These are phyloP conservation scores for Hydrocynus forskahlii DNA, from an alignment of 2,797 vertebrate genomes.

Conservation along the genomic window DNA sequence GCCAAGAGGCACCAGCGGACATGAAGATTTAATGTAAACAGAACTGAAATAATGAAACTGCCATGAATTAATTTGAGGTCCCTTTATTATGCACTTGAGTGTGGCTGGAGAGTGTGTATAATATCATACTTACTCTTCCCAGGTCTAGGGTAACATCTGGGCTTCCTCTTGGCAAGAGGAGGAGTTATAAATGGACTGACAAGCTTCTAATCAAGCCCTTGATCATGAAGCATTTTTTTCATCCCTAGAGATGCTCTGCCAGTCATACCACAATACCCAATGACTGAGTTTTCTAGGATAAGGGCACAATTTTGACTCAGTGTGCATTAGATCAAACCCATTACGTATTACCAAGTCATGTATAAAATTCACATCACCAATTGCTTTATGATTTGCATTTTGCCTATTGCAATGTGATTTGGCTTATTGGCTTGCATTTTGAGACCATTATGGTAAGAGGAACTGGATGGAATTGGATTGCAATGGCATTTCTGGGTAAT, in stretches of 20 bases:
- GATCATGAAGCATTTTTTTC: background rate
- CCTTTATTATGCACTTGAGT: background rate
- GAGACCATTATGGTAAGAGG: background rate
- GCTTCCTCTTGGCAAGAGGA: background rate
- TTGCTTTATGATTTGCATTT: no score
- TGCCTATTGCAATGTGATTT: no score
- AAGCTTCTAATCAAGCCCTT: conserved; percentile 22
- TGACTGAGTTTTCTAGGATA: background rate
- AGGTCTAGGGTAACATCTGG: conserved; percentile 4
- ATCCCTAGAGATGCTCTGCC: background rate
- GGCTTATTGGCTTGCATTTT: background rate
- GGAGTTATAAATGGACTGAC: conserved; percentile 17
- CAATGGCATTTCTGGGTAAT: background rate
- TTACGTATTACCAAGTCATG: no score
- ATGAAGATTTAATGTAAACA: background rate
- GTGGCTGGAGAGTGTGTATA: conserved; percentile 1
- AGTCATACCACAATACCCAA: background rate
- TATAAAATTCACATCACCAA: no score
- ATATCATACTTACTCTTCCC: conserved; percentile 1
- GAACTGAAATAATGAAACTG: background rate
- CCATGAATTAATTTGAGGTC: background rate
- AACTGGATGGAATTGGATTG: background rate
- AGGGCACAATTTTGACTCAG: background rate
- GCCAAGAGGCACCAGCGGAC: no score
- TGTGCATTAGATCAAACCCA: no score